Evolutionary conservation across 2,888 invertebrate genomes (phyloP).

Genomic region (Uloborus plumipes): DNA sequence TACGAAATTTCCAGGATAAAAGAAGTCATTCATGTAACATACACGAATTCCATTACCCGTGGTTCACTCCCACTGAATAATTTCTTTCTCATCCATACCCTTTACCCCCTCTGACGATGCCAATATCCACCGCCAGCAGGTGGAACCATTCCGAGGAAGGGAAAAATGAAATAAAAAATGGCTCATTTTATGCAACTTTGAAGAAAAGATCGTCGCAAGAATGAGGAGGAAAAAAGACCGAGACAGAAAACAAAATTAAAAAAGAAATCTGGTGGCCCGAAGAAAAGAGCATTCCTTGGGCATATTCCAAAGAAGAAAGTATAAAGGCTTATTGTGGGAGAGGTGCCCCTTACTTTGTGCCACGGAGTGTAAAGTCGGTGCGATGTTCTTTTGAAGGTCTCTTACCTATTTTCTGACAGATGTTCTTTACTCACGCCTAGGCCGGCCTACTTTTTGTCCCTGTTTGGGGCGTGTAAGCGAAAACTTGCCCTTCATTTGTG

Average conservation of each 20-base stretch:
- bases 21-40: too few species aligned
- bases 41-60: too few species aligned
- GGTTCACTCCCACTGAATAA: too few species aligned
- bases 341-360: conserved; percentile 18
- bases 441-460: conserved; percentile 13
- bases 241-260: conserved; percentile 1
- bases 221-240: not conserved
- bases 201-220: conserved; percentile 9
- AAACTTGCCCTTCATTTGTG: conserved; percentile 48
- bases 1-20: too few species aligned
- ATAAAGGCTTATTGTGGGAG: conserved; percentile 41
- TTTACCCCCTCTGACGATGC: conserved; percentile 3
- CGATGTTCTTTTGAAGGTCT: conserved; percentile 38
- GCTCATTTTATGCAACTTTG: conserved; percentile 6
- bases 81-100: too few species aligned
- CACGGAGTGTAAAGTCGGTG: conserved; percentile 56
- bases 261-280: conserved; percentile 12
- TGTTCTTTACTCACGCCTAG: conserved; percentile 48
- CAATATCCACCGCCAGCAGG: conserved; percentile 29
- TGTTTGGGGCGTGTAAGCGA: conserved; percentile 20
- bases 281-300: conserved; percentile 33
- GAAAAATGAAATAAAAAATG: too few species aligned
- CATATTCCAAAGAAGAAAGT: conserved; percentile 45
- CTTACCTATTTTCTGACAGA: conserved; percentile 25
- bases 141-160: conserved; percentile 15